Percentiles rank a stretch among this genome's conserved stretches.
Evolutionary conservation across 1,140 invertebrate species (phyloP).

Genomic region (Goniozus legneri): DNA sequence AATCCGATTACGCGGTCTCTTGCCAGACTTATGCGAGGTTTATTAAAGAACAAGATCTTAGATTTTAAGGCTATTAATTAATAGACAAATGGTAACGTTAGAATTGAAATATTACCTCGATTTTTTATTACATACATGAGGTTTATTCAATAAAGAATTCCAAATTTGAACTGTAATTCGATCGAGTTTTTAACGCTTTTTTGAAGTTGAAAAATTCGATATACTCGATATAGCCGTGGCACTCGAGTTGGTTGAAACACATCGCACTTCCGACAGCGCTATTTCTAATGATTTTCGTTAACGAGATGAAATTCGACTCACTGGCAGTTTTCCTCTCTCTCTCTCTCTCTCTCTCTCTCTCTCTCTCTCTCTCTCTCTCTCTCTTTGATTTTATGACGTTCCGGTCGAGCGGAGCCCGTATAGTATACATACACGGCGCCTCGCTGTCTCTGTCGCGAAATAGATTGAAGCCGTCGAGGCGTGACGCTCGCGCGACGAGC

Average conservation of each 20-base stretch:
- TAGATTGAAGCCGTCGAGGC: slow-evolving; percentile 17
- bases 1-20: too few relatives aligned
- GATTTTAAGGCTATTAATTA: background rate
- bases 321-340: too few relatives aligned
- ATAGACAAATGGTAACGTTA: background rate
- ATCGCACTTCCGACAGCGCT: too few relatives aligned
- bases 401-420: slow-evolving; percentile 10
- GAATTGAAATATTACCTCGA: background rate
- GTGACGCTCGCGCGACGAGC: slow-evolving; percentile 11
- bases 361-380: background rate
- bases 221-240: too few relatives aligned
- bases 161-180: background rate
- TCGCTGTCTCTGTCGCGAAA: slow-evolving; percentile 8
- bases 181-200: background rate
- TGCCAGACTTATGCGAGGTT: too few relatives aligned
- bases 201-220: too few relatives aligned
- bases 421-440: background rate
- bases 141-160: too few relatives aligned
- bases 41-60: too few relatives aligned
- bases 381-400: slow-evolving; percentile 2
- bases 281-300: too few relatives aligned
- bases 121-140: too few relatives aligned
- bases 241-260: too few relatives aligned
- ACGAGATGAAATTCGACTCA: too few relatives aligned
- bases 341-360: background rate